Base-by-base conservation (phyloP, 2,113 vertebrate species). In the Bufo bufo region DNA sequence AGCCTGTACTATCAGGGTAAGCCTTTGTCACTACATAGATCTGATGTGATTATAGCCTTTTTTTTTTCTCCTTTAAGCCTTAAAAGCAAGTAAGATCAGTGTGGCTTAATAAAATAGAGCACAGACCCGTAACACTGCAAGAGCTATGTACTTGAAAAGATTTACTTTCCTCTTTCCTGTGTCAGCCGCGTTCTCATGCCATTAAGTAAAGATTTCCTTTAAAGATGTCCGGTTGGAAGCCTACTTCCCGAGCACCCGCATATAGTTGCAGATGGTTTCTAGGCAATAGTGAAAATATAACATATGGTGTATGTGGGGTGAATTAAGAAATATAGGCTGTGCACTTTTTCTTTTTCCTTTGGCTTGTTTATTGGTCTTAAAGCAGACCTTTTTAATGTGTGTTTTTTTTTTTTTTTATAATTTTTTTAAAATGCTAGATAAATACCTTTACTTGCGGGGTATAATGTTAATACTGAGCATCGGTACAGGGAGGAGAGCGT, bases 81-180 rank as follows among this genome's bases (percentile, higher is more conserved):
- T 79, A 56, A 80, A 86, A 86, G 85, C 75, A 79, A 79, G 59
- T 43, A 69, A 80, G 61, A 86, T 86, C 77, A 86, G 49, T 79
- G 47, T 69, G 66, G 85, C 85, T 86, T 86, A 66, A 80, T 86
- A 86, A 69, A 86, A 80, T 47, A 66, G 61, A 54, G 43, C 85
- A 79, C 33, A 16, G 52, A 23, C 54, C 77, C 17, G 59, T 52
- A 86, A 8, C 58, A 43, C 58, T 50, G 77, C 23, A 9, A 77
- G 54, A 79, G 75, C 61, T 54, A 8, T 79, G 52, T 54, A 45
- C 72, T 86, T 43, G 49, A 79, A 78, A 80, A 20, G 8, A 63
- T 77, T 77, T 63, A 33, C 33, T 85, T 33, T 63, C 2, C 45
- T 33, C 43, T 50, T 80, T 56, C 33, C 16, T 50, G 33, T 84